Evolutionary conservation across 1,140 invertebrate species (phyloP).

Genomic region (Rhizoglyphus robini): DNA sequence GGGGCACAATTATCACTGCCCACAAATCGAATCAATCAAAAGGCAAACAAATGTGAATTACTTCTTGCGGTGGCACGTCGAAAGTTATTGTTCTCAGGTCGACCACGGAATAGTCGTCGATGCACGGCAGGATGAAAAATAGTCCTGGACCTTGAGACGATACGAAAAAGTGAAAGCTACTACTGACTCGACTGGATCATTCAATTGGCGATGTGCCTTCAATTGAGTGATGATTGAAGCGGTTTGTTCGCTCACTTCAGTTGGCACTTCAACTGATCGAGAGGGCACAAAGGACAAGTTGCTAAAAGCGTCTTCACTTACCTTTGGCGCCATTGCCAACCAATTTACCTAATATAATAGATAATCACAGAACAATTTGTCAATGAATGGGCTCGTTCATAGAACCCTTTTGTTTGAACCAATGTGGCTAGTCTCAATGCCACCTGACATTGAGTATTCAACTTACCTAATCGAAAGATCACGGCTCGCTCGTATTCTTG

Average conservation of each 20-base stretch:
- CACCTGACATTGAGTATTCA: not conserved
- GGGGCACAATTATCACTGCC: not conserved
- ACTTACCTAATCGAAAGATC: conserved; percentile 27
- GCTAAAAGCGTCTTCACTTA: not conserved
- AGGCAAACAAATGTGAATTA: conserved; percentile 27
- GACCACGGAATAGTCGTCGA: conserved; percentile 42
- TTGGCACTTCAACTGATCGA: too few species aligned
- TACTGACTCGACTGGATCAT: too few species aligned
- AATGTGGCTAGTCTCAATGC: not conserved
- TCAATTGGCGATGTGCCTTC: not conserved
- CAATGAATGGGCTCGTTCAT: too few species aligned
- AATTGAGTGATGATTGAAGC: not conserved
- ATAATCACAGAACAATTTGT: conserved; percentile 6
- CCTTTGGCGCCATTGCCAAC: conserved; percentile 6
- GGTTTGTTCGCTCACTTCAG: not conserved
- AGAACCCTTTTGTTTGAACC: too few species aligned
- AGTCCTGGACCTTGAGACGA: conserved; percentile 30
- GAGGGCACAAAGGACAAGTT: not conserved
- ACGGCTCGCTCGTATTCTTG: conserved; percentile 31
- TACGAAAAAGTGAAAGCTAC: not conserved
- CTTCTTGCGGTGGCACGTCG: conserved; percentile 45
- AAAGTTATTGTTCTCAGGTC: conserved; percentile 46
- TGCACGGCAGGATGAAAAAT: conserved; percentile 43
- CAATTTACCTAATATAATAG: conserved; percentile 17
- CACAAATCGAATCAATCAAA: not conserved